These are phyloP conservation scores for Aporophyla nigra DNA, from an alignment of 2,888 invertebrate species.

Conservation along the genomic window DNA sequence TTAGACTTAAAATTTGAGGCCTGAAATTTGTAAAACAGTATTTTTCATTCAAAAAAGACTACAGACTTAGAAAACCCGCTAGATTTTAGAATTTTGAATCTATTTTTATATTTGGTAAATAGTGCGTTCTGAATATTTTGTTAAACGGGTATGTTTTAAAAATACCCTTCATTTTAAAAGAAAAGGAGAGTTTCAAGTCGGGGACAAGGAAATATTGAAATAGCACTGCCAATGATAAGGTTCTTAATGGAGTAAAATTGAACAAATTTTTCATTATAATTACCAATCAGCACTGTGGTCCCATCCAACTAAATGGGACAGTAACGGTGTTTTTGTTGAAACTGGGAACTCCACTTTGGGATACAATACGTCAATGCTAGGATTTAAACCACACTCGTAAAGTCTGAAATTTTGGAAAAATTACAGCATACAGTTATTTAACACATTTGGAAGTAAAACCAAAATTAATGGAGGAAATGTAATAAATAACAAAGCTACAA, in stretches of 20 bases:
- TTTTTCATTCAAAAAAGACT: too few species aligned
- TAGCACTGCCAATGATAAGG: not conserved
- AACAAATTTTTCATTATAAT: not conserved
- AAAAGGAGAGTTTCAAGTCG: too few species aligned
- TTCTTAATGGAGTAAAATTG: not conserved
- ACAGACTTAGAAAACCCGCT: not conserved
- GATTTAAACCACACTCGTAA: conserved; percentile 1
- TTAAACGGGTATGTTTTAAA: not conserved
- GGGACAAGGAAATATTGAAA: not conserved
- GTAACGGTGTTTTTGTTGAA: too few species aligned
- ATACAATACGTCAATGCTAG: conserved; percentile 11
- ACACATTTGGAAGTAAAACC: too few species aligned
- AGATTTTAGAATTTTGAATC: not conserved
- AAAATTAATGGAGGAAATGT: not conserved
- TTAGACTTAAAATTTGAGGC: not conserved
- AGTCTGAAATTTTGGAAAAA: not conserved
- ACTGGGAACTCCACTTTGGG: conserved; percentile 13
- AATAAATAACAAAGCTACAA: not conserved
- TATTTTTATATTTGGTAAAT: too few species aligned
- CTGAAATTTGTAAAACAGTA: not conserved
- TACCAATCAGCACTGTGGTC: conserved; percentile 22
- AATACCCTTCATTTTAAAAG: too few species aligned
- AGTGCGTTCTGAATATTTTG: not conserved
- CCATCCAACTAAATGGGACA: too few species aligned
- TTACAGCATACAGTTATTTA: not conserved